These are phyloP conservation scores for Villa cingulata DNA, from an alignment of 2,888 invertebrate genomes.

Conservation along the genomic window DNA sequence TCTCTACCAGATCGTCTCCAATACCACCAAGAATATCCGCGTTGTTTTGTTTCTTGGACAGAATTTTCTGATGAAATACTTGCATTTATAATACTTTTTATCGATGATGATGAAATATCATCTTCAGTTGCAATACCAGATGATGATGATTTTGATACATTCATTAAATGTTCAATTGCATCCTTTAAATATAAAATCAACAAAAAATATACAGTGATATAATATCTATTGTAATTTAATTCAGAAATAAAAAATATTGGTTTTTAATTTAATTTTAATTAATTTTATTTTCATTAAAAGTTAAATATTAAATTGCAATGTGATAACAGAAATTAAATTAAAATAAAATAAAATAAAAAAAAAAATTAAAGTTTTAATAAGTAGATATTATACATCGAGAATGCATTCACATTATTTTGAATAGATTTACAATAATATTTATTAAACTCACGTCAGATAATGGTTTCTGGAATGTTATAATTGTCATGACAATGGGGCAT, in stretches of 20 bases:
- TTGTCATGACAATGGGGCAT: conserved; percentile 76
- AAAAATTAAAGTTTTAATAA: no score
- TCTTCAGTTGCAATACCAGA: conserved; percentile 12
- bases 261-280: no score
- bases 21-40: conserved; percentile 50
- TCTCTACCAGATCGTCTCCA: conserved; percentile 44
- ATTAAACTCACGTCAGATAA: conserved; percentile 52
- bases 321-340: no score
- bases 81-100: conserved; percentile 8
- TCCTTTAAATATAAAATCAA: no score
- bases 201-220: no score
- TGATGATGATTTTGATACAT: conserved; percentile 17
- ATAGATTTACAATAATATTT: neutral
- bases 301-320: no score
- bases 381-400: neutral
- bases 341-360: conserved; percentile 11
- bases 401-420: neutral
- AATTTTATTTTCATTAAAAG: no score
- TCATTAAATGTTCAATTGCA: conserved; percentile 31
- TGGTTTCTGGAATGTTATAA: conserved; percentile 73
- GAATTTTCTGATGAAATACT: neutral
- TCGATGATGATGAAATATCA: conserved; percentile 8
- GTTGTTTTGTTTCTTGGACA: conserved; percentile 21
- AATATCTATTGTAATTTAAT: no score
- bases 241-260: no score